Conservation (phyloP, 2,113 vertebrate species). For the Scophthalmus maximus region DNA sequence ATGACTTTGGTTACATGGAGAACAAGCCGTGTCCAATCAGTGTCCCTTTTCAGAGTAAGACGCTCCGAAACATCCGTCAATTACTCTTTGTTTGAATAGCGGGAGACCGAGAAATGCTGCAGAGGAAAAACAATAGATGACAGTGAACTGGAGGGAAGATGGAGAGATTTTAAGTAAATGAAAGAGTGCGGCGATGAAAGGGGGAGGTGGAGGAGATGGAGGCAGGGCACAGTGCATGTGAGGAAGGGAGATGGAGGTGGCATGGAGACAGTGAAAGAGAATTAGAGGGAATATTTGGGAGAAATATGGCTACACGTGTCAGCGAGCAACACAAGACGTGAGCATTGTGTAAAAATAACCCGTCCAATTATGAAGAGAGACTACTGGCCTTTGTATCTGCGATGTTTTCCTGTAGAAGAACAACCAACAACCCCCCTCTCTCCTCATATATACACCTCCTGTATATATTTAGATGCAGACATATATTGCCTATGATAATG, state of each 20-base stretch:
- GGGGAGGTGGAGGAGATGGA: not conserved
- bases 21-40: conserved; percentile 62
- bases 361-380: conserved; percentile 83
- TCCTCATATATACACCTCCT: conserved; percentile 79
- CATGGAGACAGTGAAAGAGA: conserved; percentile 29
- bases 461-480: conserved; percentile 93
- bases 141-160: conserved; percentile 28
- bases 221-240: conserved; percentile 3
- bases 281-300: conserved; percentile 73
- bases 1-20: conserved; percentile 61
- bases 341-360: conserved; percentile 87
- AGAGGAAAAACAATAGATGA: conserved; percentile 48
- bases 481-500: conserved; percentile 95
- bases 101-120: conserved; percentile 30
- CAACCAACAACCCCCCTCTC: conserved; percentile 43
- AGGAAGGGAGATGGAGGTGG: conserved; percentile 26
- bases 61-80: conserved; percentile 61
- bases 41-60: conserved; percentile 46
- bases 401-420: conserved; percentile 48
- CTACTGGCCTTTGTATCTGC: conserved; percentile 34
- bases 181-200: conserved; percentile 39
- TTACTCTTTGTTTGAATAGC: conserved; percentile 52
- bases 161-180: conserved; percentile 23
- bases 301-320: conserved; percentile 85
- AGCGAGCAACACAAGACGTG: conserved; percentile 85